Evolutionary conservation across 1,140 invertebrate species (phyloP).

Genomic region (Ptiloglossa arizonensis): DNA sequence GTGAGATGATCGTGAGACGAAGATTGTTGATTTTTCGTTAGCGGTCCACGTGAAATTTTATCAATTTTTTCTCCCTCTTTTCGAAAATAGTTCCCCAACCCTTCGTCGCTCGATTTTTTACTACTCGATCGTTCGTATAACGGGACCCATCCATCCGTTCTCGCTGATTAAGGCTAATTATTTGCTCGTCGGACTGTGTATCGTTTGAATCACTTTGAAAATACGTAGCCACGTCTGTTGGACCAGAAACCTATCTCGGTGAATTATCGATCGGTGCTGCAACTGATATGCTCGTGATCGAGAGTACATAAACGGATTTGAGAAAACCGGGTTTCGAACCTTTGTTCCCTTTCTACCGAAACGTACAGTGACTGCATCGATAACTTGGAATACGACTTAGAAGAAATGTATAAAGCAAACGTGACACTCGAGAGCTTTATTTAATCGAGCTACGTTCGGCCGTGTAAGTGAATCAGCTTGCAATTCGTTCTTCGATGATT

Average conservation of each 20-base stretch:
- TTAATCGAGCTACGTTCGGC: too few relatives aligned
- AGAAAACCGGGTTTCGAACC: constrained; percentile 35
- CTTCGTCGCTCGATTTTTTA: not conserved
- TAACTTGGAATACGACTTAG: too few relatives aligned
- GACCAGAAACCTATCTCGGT: constrained; percentile 34
- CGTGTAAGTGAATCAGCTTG: too few relatives aligned
- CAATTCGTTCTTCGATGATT: too few relatives aligned
- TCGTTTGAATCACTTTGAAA: constrained; percentile 24
- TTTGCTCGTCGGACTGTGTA: constrained; percentile 39
- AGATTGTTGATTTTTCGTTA: too few relatives aligned
- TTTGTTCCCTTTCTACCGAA: not conserved
- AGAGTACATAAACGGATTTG: constrained; percentile 47
- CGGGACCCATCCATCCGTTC: constrained; percentile 48
- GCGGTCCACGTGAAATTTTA: too few relatives aligned
- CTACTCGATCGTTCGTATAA: not conserved
- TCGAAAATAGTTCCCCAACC: not conserved
- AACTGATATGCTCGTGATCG: constrained; percentile 16
- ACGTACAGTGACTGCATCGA: not conserved
- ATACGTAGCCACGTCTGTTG: constrained; percentile 28
- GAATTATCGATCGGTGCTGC: constrained; percentile 46
- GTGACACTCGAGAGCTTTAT: too few relatives aligned
- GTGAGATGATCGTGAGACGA: too few relatives aligned
- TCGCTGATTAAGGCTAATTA: constrained; percentile 69
- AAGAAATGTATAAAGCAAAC: too few relatives aligned
- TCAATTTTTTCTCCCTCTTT: not conserved